Base-by-base conservation (phyloP, 2,888 invertebrate genomes). In the Myopa testacea region DNA sequence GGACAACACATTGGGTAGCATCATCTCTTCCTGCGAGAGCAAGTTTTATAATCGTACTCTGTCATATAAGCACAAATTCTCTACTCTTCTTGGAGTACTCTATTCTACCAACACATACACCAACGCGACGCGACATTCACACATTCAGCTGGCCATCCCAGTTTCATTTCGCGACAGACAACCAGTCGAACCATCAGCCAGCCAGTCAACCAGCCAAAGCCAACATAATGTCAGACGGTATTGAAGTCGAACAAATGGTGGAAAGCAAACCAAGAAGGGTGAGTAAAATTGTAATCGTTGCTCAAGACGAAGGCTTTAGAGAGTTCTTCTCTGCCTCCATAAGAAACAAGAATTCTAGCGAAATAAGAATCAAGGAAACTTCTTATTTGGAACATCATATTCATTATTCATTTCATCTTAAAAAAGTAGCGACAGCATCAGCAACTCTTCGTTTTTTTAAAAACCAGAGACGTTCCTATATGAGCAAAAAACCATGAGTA, bases 261-360 rank as follows among this genome's bases (percentile, higher is more conserved):
- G 92, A 92, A 87, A 92, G 91, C 89, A 92, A 92, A 84, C 92
- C 92, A 78, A 91, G 91, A 90, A 92, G 92, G 91, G 92, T 92
- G 88, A 91, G 91, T 90, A 70, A 65, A 45, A 19, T 45, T 19
- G 60, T 72, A 40, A n/a, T 40, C 60, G 26, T 34, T 10, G 34
- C 12, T 55, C 7, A 45, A 45, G 45, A 8, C 45, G 45, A 10
- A 45, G 45, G 4, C 45, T 45, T 45, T 10, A 45, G 45, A 6
- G 10, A 45, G 26, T 26, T 26, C 26, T 26, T 26, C 26, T 26
- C 26, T 26, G 26, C 26, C 26, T 26, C 26, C 26, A 45, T 45
- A 45, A 6, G 4, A 45, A 45, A 10, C 6, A n/a, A 37, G 37
- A 63, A 34, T 63, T 34, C 10, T 63, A 26, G 60, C 60, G 14